Evolutionary conservation across 2,888 invertebrate species (phyloP), one percentile per base, ranked within the genome.

Genomic region (Rhodophaea formosa): DNA sequence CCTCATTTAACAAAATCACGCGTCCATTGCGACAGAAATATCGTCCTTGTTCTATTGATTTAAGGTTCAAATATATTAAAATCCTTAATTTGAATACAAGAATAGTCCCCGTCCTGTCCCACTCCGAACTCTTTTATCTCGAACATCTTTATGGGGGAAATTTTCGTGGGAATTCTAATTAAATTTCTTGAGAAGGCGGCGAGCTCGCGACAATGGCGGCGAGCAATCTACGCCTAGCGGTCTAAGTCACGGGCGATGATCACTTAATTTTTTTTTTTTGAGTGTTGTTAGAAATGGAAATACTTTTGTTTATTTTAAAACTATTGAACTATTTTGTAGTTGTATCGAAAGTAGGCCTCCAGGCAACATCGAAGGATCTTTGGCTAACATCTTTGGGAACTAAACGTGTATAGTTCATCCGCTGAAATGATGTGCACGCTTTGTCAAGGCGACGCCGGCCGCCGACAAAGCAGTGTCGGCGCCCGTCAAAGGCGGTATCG

Each of bases 161-260:
- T 80, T 84, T 85, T 77, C 75, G 77, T 68, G 71, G 75, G 80
- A 80, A 81, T 79, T 84, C 79, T 85, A 87, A 87, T 87, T 86
- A 87, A 86, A 87, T 86, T 83, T 82, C 83, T 81, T 70, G 76
- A 75, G 78, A 70, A 71, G 72, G 70, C 70, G 69, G 59, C 69
- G 71, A 71, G 70, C 71, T 68, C 59, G 71, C 70, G 75, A 79
- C 80, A 82, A 80, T 75, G 68, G 76, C 61, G 59, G 59, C 61
- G 62, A 59, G 62, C 39, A 64, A 65, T 60, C 58, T 61, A 56
- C 60, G 62, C 14, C 42, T 14, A 14, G 51, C 7, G 59, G 47
- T 17, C 23, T 57, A 60, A 61, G 54, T 14, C 42, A 47, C n/a
- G 14, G 14, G 46, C 14, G 17, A 14, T 7, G 42, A 42, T 15